Evolutionary conservation across 2,113 vertebrate genomes (phyloP).

Genomic region (Lampris incognitus): DNA sequence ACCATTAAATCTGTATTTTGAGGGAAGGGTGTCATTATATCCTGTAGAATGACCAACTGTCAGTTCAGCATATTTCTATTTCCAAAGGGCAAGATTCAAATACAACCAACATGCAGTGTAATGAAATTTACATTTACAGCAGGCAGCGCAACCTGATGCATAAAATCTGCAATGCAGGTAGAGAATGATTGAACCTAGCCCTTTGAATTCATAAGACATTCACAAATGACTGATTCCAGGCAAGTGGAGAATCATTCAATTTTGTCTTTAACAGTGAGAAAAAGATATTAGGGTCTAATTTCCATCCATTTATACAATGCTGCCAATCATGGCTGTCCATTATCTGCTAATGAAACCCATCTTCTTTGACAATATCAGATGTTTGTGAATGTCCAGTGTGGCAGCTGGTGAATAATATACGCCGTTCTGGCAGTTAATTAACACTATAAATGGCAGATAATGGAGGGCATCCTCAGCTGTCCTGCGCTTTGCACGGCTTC

Average conservation of each 20-base stretch:
- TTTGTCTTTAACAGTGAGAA: neutral
- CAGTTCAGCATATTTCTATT: slow-evolving; percentile 4
- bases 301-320: slow-evolving; percentile 1
- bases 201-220: slow-evolving; percentile 41
- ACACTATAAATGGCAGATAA: slow-evolving; percentile 49
- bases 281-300: neutral
- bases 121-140: neutral
- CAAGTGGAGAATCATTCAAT: neutral
- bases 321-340: slow-evolving; percentile 12
- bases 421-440: slow-evolving; percentile 27
- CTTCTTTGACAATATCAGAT: slow-evolving; percentile 41
- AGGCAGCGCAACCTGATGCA: neutral
- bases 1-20: slow-evolving; percentile 20
- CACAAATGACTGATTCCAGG: slow-evolving; percentile 40
- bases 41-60: slow-evolving; percentile 55
- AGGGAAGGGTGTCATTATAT: slow-evolving; percentile 25
- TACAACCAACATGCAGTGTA: slow-evolving; percentile 18
- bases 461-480: slow-evolving; percentile 41
- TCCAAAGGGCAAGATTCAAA: slow-evolving; percentile 50
- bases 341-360: slow-evolving; percentile 39
- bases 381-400: slow-evolving; percentile 56
- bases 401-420: slow-evolving; percentile 35
- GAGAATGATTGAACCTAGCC: slow-evolving; percentile 38
- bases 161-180: slow-evolving; percentile 34
- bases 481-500: slow-evolving; percentile 1